A percentile compares a stretch with the other conserved stretches of the same genome.
These are phyloP conservation scores for Clarias magur DNA, from an alignment of 2,113 vertebrate species.

Conservation along the genomic window DNA sequence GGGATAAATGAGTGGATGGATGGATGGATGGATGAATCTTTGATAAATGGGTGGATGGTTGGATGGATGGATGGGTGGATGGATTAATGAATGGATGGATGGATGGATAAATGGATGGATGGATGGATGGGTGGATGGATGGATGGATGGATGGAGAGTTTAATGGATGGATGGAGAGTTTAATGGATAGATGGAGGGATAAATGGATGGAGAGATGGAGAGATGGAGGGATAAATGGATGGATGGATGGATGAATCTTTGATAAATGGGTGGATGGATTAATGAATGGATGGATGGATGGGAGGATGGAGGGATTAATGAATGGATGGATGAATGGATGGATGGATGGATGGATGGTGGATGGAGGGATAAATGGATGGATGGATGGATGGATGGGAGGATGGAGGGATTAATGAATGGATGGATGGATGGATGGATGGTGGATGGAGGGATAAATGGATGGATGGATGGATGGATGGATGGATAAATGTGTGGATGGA, in stretches of 20 bases:
- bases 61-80: not conserved
- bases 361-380: not conserved
- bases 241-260: not conserved
- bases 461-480: no score
- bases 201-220: not conserved
- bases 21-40: not conserved
- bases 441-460: no score
- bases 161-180: no score
- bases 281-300: not conserved
- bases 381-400: not conserved
- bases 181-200: no score
- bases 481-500: not conserved
- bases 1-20: not conserved
- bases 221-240: not conserved
- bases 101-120: not conserved
- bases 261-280: not conserved
- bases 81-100: not conserved
- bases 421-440: not conserved
- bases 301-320: not conserved
- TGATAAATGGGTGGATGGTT: not conserved
- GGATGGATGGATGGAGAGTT: no score
- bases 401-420: not conserved
- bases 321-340: not conserved
- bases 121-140: not conserved
- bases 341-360: not conserved